Percentiles rank a stretch among this genome's conserved stretches.
Conservation (phyloP, 2,113 vertebrate species). For the Psilopsiagon aymara region DNA sequence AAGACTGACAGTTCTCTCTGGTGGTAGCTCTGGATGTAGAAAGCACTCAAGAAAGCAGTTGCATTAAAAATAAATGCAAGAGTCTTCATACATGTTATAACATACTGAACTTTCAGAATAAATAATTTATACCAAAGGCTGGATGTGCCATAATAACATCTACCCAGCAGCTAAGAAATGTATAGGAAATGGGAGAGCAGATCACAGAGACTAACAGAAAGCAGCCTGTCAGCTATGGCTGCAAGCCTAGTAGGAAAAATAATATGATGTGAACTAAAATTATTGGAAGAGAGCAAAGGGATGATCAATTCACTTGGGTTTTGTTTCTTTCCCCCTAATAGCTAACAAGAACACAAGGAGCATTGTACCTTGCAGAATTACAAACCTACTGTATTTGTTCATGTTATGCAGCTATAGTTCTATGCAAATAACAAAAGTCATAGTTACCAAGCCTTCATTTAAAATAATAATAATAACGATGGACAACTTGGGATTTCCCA, state of each 20-base stretch:
- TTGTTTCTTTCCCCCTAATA: not conserved
- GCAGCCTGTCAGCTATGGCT: not conserved
- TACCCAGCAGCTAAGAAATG: constrained; percentile 18
- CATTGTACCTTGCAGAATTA: not conserved
- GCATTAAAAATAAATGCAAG: constrained; percentile 64
- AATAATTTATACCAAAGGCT: constrained; percentile 57
- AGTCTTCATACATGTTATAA: constrained; percentile 16
- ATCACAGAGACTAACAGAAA: constrained; percentile 18
- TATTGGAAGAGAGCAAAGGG: not conserved
- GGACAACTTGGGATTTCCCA: not conserved
- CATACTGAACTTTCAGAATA: constrained; percentile 47
- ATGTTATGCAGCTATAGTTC: not conserved
- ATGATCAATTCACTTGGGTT: not conserved
- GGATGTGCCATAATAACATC: constrained; percentile 33
- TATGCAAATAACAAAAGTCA: not conserved
- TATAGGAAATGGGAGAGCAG: not conserved
- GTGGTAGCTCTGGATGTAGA: constrained; percentile 28
- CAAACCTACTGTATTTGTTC: not conserved
- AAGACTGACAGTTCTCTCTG: constrained; percentile 14
- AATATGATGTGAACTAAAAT: not conserved
- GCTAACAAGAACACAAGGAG: not conserved
- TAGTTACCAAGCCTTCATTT: not conserved
- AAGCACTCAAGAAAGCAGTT: constrained; percentile 41
- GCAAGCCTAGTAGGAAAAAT: not conserved
- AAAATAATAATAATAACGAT: not conserved